Conservation (phyloP, 2,797 vertebrate species). For the Gymnodraco acuticeps region DNA sequence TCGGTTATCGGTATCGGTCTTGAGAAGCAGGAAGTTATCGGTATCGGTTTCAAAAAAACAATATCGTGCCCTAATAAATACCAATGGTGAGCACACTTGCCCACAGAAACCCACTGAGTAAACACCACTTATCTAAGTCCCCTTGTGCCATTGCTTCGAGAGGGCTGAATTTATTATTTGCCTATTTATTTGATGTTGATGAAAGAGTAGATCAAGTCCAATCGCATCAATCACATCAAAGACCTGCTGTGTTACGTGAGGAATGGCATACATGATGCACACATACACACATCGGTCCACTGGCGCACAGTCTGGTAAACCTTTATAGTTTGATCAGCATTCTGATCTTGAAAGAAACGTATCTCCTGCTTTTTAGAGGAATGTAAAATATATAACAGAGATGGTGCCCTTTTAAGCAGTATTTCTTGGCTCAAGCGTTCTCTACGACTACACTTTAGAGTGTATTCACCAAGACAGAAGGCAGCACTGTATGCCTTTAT, state of each 20-base stretch:
- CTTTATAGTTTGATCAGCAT: constrained; percentile 38
- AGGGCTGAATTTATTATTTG: constrained; percentile 56
- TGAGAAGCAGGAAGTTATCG: too few relatives aligned
- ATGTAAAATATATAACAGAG: constrained; percentile 59
- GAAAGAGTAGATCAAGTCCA: constrained; percentile 74
- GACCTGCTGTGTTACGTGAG: constrained; percentile 55
- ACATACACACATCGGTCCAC: constrained; percentile 9
- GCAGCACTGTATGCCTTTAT: constrained; percentile 35
- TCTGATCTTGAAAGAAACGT: constrained; percentile 65
- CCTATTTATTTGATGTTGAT: constrained; percentile 74
- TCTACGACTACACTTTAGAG: constrained; percentile 4
- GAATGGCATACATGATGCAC: constrained; percentile 44
- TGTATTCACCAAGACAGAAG: constrained; percentile 31
- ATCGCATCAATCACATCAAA: constrained; percentile 77
- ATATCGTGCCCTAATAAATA: too few relatives aligned
- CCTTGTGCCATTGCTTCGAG: constrained; percentile 39
- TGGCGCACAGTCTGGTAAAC: constrained; percentile 26
- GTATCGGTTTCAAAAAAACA: too few relatives aligned
- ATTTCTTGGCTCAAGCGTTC: constrained; percentile 32
- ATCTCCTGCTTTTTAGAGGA: constrained; percentile 59
- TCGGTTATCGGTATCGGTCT: too few relatives aligned
- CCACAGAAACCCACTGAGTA: constrained; percentile 30
- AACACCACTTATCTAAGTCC: constrained; percentile 42
- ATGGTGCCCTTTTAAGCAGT: constrained; percentile 47
- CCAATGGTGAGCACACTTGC: constrained; percentile 7